These are phyloP conservation scores for Notoglanidium macrostoma DNA, from an alignment of 2,797 vertebrate species.

Conservation along the genomic window DNA sequence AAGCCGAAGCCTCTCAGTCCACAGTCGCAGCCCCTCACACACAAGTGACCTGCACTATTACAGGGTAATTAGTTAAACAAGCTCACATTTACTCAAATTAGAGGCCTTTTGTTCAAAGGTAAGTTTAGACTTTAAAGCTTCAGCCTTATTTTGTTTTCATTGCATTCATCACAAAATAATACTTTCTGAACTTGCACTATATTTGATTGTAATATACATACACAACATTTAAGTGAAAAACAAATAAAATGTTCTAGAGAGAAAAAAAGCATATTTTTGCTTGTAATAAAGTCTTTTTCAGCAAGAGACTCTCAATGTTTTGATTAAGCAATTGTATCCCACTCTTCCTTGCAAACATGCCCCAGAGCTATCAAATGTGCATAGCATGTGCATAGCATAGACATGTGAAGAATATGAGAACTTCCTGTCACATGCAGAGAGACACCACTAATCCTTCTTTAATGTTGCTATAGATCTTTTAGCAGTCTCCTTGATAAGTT, in stretches of 20 bases:
- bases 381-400: neutral
- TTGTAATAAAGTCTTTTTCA: neutral
- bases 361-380: neutral
- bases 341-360: neutral
- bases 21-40: conserved; percentile 14
- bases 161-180: neutral
- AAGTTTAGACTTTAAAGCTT: neutral
- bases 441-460: neutral
- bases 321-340: neutral
- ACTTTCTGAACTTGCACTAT: neutral
- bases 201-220: neutral
- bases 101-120: conserved; percentile 20
- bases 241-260: neutral
- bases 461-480: neutral
- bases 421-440: neutral
- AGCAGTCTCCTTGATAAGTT: neutral
- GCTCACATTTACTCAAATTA: conserved; percentile 31
- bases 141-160: neutral
- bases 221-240: neutral
- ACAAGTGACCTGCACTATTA: conserved; percentile 36
- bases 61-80: conserved; percentile 31
- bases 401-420: neutral
- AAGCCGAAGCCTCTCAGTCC: conserved; percentile 4
- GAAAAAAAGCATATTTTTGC: neutral
- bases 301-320: neutral